phyloP scores from a whole-genome alignment of 2,113 vertebrate species.

The Falcunculus frontatus region DNA sequence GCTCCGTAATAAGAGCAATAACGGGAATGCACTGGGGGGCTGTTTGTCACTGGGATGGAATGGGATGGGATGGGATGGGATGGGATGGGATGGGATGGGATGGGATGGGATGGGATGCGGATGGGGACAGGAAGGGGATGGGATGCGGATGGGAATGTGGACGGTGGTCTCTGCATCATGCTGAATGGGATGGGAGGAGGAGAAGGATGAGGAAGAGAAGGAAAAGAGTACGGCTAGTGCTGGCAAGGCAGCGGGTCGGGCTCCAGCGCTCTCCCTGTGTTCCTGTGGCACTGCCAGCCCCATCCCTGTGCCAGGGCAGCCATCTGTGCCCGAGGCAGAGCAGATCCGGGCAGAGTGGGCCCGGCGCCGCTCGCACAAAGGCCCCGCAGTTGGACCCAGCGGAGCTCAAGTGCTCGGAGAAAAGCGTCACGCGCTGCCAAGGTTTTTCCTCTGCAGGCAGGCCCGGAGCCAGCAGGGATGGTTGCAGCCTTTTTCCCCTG shows the following conservation, averaged over 20 bases:
- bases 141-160: neutral
- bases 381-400: neutral
- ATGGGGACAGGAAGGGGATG: neutral
- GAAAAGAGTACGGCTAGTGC: neutral
- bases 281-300: neutral
- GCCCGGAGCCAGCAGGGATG: neutral
- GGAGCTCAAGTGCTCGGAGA: neutral
- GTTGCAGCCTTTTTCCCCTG: neutral
- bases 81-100: neutral
- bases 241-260: neutral
- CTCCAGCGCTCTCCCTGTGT: neutral
- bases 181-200: neutral
- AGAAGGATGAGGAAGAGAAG: neutral
- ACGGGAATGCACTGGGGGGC: neutral
- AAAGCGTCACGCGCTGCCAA: neutral
- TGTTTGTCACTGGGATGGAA: neutral
- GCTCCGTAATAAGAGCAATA: neutral
- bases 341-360: neutral
- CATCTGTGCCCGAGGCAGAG: neutral
- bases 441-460: neutral
- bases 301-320: neutral
- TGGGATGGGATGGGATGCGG: neutral
- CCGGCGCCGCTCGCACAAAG: neutral
- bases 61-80: too few species aligned
- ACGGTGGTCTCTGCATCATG: accelerated